Percentiles rank a stretch among this genome's conserved stretches.
Evolutionary conservation across 2,797 vertebrate species (phyloP).

Genomic region (Pagetopsis macropterus): DNA sequence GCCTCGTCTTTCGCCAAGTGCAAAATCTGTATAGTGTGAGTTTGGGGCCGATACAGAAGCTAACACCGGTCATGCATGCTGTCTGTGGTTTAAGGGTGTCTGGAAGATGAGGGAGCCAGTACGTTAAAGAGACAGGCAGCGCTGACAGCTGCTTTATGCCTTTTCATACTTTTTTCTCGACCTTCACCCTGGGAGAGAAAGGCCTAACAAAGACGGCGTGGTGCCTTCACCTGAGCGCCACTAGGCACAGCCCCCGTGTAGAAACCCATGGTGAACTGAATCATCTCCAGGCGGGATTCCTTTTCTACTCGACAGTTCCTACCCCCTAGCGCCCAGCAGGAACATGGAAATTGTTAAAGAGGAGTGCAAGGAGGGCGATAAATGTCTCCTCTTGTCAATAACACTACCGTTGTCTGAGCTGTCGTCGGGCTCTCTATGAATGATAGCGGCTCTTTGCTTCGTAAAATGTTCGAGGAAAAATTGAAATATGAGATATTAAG

Average conservation of each 20-base stretch:
- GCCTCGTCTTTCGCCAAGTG: conserved; percentile 2
- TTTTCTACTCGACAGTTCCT: conserved; percentile 50
- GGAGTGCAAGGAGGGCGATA: conserved; percentile 35
- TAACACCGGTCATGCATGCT: neutral
- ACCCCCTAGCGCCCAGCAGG: conserved; percentile 36
- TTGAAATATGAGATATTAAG: neutral
- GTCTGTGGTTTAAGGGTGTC: conserved; percentile 11
- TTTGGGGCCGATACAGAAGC: conserved; percentile 4
- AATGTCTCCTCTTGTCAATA: conserved; percentile 60
- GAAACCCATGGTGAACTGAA: conserved; percentile 33
- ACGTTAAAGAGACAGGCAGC: neutral
- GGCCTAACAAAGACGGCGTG: conserved; percentile 12
- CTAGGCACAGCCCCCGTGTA: conserved; percentile 16
- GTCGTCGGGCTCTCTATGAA: conserved; percentile 6
- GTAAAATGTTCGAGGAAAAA: conserved; percentile 2
- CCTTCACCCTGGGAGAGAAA: conserved; percentile 4
- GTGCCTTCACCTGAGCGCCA: conserved; percentile 37
- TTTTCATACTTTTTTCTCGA: conserved; percentile 6
- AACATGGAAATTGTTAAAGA: conserved; percentile 58
- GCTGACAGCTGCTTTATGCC: neutral
- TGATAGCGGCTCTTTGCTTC: conserved; percentile 2
- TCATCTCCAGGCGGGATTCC: conserved; percentile 46
- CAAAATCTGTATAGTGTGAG: conserved; percentile 3
- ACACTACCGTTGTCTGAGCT: conserved; percentile 29
- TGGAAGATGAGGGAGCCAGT: conserved; percentile 2